These are phyloP conservation scores for Mizuhopecten yessoensis DNA, from an alignment of 1,140 invertebrate genomes.

Conservation along the genomic window DNA sequence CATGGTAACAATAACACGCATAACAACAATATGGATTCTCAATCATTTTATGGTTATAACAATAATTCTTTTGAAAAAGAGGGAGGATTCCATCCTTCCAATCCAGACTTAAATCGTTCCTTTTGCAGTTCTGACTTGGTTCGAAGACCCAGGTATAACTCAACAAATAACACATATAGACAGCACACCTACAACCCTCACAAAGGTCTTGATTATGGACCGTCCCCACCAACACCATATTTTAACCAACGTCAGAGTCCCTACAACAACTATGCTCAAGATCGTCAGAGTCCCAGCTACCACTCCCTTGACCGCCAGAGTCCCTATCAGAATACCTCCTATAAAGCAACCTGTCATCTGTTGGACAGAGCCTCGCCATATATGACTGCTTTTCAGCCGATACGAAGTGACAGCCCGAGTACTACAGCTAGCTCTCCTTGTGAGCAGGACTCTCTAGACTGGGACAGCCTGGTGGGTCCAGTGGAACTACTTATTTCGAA, in stretches of 20 bases:
- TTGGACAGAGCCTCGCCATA: neutral
- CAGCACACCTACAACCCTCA: constrained; percentile 34
- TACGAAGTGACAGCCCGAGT: constrained; percentile 40
- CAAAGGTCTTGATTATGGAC: neutral
- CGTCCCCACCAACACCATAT: neutral
- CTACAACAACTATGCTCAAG: constrained; percentile 29
- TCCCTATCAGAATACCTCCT: neutral
- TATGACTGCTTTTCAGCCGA: neutral
- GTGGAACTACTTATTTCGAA: constrained; percentile 90
- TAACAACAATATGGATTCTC: constrained; percentile 44
- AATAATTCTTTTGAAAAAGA: constrained; percentile 46
- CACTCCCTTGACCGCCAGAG: neutral
- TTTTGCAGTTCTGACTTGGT: constrained; percentile 40
- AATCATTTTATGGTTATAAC: constrained; percentile 41
- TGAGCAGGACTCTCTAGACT: constrained; percentile 53
- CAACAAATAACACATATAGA: neutral
- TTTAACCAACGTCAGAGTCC: constrained; percentile 47
- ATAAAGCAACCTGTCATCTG: neutral
- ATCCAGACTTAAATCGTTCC: constrained; percentile 29
- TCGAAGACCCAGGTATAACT: constrained; percentile 16
- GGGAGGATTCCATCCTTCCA: constrained; percentile 29
- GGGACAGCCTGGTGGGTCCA: constrained; percentile 59
- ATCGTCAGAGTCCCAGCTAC: neutral
- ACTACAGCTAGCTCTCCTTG: constrained; percentile 45
- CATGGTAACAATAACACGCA: constrained; percentile 53